Base-by-base conservation (phyloP, 2,113 vertebrate species). In the Paraplagusia blochii region DNA sequence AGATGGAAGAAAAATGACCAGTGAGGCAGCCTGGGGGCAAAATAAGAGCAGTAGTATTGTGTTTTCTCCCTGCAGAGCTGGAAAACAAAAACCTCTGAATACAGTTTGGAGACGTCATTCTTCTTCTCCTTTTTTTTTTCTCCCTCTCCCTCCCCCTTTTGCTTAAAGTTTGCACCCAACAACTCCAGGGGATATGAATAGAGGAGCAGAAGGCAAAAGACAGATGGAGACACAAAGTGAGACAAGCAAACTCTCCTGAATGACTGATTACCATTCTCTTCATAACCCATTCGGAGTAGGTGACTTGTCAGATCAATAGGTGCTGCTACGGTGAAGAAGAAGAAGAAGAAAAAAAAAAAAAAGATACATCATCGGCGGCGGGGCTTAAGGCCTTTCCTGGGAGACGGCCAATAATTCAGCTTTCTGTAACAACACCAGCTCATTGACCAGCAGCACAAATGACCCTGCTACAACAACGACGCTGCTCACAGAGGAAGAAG, bases 251-350 rank as follows among this genome's bases (percentile, higher is more conserved):
- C 51, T 33, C 56, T 43, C 44, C 34, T 63, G 29, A 43, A 74
- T 77, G 80, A 86, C 76, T 74, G 78, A 87, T 84, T 1, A 56
- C 66, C 59, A 8, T 51, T 59, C 0, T 0, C 66, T 45, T 50
- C 71, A 69, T 74, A 60, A 66, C 53, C 8, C 36, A 75, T 67
- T 67, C 33, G 2, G 46, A 60, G 58, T 74, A 79, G 74, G 76
- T 83, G 83, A 87, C 77, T 52, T 1, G 56, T 72, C 72, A 56
- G 53, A 86, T 84, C 80, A 63, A 82, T 79, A 69, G 38, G 11
- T 7, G n/a, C 35, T 47, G 18, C 50, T 14, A 44, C 53, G 39
- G 45, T 43, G 5, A 9, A 38, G 35, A 18, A 39, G 22, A 29
- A 29, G 22, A 29, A 29, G 22, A 6, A 11, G 38, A 13, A 15